These are phyloP conservation scores for Morphnarchus princeps DNA, from an alignment of 2,113 vertebrate genomes.

Conservation along the genomic window DNA sequence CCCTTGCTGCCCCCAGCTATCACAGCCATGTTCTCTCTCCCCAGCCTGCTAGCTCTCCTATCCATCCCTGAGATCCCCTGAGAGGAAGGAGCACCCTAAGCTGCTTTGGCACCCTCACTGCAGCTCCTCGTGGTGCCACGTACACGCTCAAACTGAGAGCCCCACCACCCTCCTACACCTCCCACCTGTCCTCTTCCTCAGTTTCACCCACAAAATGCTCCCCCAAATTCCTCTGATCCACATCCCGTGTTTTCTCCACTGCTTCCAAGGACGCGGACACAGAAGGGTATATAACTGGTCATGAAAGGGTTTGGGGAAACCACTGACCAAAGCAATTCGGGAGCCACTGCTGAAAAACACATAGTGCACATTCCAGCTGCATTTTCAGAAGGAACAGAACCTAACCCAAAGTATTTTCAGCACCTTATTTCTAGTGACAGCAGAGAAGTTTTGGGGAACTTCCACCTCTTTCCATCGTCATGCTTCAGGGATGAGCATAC, in stretches of 20 bases:
- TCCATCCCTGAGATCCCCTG: accelerated
- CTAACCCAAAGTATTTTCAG: background rate
- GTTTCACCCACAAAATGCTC: background rate
- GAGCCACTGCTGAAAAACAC: background rate
- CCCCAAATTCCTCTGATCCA: background rate
- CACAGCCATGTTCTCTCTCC: background rate
- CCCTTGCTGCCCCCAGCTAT: background rate
- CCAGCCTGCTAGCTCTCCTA: background rate
- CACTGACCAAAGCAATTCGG: background rate
- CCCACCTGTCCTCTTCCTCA: background rate
- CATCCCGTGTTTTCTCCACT: background rate
- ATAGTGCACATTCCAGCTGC: accelerated
- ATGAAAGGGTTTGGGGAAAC: background rate
- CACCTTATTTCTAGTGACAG: background rate
- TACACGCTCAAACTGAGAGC: background rate
- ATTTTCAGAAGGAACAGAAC: background rate
- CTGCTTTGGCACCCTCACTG: background rate
- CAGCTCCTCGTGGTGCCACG: background rate
- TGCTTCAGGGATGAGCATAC: background rate
- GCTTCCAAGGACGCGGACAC: background rate
- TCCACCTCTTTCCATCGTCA: background rate
- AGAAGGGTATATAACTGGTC: background rate
- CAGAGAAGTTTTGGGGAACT: background rate
- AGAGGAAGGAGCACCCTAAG: background rate
- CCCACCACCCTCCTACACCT: background rate